Percentiles rank a stretch among this genome's conserved stretches.
Evolutionary conservation across 2,797 vertebrate species (phyloP).

Genomic region (Brotogeris chrysoptera): DNA sequence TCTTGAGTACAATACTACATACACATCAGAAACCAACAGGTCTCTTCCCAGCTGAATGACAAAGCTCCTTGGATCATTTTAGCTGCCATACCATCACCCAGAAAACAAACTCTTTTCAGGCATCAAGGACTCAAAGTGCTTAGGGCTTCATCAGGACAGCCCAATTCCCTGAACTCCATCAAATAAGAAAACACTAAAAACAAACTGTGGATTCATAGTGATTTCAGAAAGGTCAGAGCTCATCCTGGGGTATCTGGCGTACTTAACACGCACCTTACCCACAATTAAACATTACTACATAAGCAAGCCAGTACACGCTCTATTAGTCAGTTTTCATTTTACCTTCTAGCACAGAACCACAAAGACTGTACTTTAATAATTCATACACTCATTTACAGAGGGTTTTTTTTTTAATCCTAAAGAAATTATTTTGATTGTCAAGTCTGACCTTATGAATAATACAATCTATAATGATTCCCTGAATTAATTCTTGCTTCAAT

Average conservation of each 20-base stretch:
- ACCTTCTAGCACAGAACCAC: not conserved
- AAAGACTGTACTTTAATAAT: conserved; percentile 6
- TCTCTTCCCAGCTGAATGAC: not conserved
- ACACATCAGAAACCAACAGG: not conserved
- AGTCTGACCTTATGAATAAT: conserved; percentile 31
- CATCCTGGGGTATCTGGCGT: not conserved
- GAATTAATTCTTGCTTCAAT: not conserved
- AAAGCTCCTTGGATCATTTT: not conserved
- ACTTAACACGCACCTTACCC: fast-evolving
- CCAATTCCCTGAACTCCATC: not conserved
- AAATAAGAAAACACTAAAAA: not conserved
- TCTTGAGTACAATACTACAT: not conserved
- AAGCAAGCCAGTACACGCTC: not conserved
- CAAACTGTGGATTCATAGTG: not conserved
- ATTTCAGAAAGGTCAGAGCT: not conserved
- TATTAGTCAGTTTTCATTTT: not conserved
- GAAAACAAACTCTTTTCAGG: not conserved
- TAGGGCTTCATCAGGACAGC: not conserved
- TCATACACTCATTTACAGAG: conserved; percentile 3
- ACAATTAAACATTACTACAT: not conserved
- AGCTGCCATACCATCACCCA: not conserved
- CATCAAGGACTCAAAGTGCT: not conserved
- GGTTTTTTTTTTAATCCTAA: not conserved
- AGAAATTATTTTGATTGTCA: conserved; percentile 27
- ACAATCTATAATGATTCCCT: not conserved